phyloP scores from a whole-genome alignment of 2,797 vertebrate species.

The Phoebastria nigripes region DNA sequence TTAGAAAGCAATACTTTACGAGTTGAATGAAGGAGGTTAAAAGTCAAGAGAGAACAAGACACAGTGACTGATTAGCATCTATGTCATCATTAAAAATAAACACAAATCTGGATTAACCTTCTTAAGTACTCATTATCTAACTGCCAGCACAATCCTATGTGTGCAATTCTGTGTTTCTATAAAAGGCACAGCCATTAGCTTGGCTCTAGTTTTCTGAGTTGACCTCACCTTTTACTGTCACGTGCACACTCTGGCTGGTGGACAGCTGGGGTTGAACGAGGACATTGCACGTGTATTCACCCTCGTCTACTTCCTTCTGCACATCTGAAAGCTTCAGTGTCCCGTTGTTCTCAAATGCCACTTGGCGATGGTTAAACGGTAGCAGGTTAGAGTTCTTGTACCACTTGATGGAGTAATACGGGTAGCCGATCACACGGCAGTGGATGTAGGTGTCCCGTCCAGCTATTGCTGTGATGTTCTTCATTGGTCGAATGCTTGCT shows the following conservation, averaged over 20 bases:
- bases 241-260: slow-evolving; percentile 94
- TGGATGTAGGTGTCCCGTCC: slow-evolving; percentile 96
- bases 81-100: not conserved
- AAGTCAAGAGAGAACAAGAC: not conserved
- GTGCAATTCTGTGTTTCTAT: not conserved
- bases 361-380: slow-evolving; percentile 97
- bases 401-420: slow-evolving; percentile 99
- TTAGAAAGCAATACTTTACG: not conserved
- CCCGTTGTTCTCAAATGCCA: slow-evolving; percentile 97
- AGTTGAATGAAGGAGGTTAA: not conserved
- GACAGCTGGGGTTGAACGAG: slow-evolving; percentile 95
- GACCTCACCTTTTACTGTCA: slow-evolving; percentile 89
- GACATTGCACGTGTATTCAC: slow-evolving; percentile 96
- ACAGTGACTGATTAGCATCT: not conserved
- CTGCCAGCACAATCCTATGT: not conserved
- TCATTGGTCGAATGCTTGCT: slow-evolving; percentile 96
- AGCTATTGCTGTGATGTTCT: slow-evolving; percentile 96
- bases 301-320: slow-evolving; percentile 92
- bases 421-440: slow-evolving; percentile 97
- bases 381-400: slow-evolving; percentile 96
- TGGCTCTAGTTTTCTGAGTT: not conserved
- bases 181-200: not conserved
- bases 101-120: not conserved
- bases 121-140: not conserved
- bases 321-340: slow-evolving; percentile 95